Conservation (phyloP, 2,113 vertebrate genomes). For the Oncorhynchus mykiss region DNA sequence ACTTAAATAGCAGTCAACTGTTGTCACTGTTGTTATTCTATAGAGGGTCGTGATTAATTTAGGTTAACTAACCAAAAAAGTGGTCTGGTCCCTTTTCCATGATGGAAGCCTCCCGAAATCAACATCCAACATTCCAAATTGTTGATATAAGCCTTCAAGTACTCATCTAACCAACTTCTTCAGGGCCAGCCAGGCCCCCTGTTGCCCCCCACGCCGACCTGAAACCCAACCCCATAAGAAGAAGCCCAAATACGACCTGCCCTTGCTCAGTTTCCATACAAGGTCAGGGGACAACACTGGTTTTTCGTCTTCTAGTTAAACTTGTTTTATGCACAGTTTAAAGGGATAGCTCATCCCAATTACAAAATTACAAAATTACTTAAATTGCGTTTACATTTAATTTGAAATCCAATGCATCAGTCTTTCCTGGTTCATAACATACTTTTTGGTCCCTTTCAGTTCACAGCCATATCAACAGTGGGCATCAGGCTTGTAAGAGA, state of each 20-base stretch:
- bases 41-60: no score
- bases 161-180: conserved; percentile 70
- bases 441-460: conserved; percentile 65
- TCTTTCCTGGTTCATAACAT: neutral
- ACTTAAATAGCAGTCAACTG: no score
- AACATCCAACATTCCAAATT: no score
- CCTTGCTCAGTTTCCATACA: conserved; percentile 71
- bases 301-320: neutral
- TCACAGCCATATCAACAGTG: conserved; percentile 60
- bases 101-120: no score
- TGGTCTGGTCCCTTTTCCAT: no score
- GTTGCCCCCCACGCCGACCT: conserved; percentile 77
- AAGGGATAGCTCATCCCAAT: neutral
- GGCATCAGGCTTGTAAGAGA: conserved; percentile 83
- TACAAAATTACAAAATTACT: neutral
- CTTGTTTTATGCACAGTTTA: neutral
- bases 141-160: no score
- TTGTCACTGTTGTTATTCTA: no score
- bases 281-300: no score
- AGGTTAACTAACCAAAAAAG: no score
- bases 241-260: conserved; percentile 83
- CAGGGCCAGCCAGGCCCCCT: conserved; percentile 77
- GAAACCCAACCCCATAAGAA: conserved; percentile 75
- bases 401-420: no score
- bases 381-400: neutral